phyloP scores from a whole-genome alignment of 2,113 vertebrate genomes.

The Poicephalus gulielmi region DNA sequence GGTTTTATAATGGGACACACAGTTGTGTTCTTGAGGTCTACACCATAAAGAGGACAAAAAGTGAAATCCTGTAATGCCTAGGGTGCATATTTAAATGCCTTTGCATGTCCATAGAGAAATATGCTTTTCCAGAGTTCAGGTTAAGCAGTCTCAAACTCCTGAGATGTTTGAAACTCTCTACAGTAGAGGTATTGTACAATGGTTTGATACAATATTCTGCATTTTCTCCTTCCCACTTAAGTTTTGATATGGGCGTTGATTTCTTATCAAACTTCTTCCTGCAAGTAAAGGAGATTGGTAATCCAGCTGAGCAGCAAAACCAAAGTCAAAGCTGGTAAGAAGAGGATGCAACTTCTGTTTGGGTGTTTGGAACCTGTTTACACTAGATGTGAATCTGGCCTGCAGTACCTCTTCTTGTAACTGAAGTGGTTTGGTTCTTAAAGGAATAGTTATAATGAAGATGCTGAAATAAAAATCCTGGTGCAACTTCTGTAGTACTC shows the following conservation, averaged over 20 bases:
- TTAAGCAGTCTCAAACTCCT: constrained; percentile 68
- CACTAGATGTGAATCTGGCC: neutral
- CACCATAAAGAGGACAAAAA: constrained; percentile 8
- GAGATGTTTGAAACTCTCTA: constrained; percentile 64
- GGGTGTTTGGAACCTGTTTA: constrained; percentile 40
- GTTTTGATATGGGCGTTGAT: constrained; percentile 70
- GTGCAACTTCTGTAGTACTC: constrained; percentile 12
- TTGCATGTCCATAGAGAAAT: constrained; percentile 61
- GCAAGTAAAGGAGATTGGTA: constrained; percentile 56
- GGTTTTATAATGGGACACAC: constrained; percentile 15
- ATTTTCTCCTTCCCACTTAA: constrained; percentile 59
- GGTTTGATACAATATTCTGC: constrained; percentile 70
- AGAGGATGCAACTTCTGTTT: constrained; percentile 4
- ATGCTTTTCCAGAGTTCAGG: constrained; percentile 62
- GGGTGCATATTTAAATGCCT: constrained; percentile 67
- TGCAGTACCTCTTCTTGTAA: neutral
- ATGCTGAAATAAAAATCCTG: constrained; percentile 15
- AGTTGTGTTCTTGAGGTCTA: constrained; percentile 30
- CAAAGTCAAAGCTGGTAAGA: constrained; percentile 50
- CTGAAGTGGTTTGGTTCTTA: neutral
- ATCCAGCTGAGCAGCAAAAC: constrained; percentile 52
- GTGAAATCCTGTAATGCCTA: neutral
- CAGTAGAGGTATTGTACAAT: constrained; percentile 53
- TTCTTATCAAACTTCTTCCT: constrained; percentile 57
- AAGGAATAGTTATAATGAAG: constrained; percentile 31